These are phyloP conservation scores for Melanotaenia duboulayi DNA, from an alignment of 2,113 vertebrate species.

Conservation along the genomic window DNA sequence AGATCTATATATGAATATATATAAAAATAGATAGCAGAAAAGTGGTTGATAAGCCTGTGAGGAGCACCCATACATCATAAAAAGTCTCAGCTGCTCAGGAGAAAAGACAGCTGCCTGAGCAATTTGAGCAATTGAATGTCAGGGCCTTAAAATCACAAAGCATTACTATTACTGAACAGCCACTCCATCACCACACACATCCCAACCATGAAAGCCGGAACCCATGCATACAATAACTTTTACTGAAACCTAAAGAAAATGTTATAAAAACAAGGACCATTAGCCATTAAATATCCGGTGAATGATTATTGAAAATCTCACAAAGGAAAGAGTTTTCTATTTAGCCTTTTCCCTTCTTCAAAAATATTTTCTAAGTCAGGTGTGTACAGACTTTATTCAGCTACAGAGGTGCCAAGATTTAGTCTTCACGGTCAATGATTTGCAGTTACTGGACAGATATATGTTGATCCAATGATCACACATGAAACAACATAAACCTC, in stretches of 20 bases:
- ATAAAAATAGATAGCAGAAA: conserved; percentile 60
- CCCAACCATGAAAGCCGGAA: not conserved
- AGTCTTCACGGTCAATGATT: conserved; percentile 22
- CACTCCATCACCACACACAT: conserved; percentile 42
- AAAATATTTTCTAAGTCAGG: conserved; percentile 1
- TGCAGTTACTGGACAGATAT: conserved; percentile 32
- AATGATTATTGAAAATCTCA: conserved; percentile 1
- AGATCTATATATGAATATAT: conserved; percentile 35
- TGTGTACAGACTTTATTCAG: conserved; percentile 16
- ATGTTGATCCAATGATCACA: conserved; percentile 31
- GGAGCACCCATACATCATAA: conserved; percentile 61
- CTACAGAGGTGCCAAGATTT: conserved; percentile 10
- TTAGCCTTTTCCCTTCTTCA: not conserved
- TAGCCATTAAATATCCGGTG: not conserved
- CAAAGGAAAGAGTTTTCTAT: not conserved
- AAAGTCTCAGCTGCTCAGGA: conserved; percentile 32
- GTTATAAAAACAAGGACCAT: conserved; percentile 3
- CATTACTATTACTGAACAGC: conserved; percentile 54
- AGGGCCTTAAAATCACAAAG: conserved; percentile 56
- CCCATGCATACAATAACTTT: conserved; percentile 1
- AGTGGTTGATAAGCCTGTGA: conserved; percentile 53
- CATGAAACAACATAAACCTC: conserved; percentile 39
- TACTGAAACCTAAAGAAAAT: not conserved
- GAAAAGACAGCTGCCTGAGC: conserved; percentile 49
- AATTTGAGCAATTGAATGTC: conserved; percentile 60